Evolutionary conservation across 2,797 vertebrate species (phyloP), one percentile per base, ranked within the genome.

Genomic region (Urocyon cinereoargenteus): DNA sequence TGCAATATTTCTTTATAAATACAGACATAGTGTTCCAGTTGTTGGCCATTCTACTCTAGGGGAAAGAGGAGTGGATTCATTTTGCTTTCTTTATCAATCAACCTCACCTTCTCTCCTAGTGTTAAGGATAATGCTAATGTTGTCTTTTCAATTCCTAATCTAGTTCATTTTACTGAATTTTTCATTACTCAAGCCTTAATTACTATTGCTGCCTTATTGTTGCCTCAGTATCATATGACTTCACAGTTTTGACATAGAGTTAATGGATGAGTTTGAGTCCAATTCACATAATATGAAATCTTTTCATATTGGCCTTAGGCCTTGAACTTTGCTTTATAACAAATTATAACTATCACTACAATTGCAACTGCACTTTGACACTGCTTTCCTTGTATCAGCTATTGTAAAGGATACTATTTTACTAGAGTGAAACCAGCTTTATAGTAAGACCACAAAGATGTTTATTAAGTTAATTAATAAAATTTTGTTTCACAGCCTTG

Each of bases 391-490:
- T 78, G 5, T 55, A 34, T 84, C 31, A 53, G 5, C 49, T 86
- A 8, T 40, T 75, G 6, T 81, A 59, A 90, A 87, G 19, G 26
- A 36, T 15, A 24, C n/a, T 82, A 16, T 59, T 66, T 88, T 90
- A 28, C 72, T 83, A 3, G 70, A 73, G 10, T 82, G 45, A 86
- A 66, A 78, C 18, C 51, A 79, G 36, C 84, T 82, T 57, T 86
- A n/a, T 84, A 96, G 40, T 3, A 78, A 96, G 59, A 94, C 6
- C 45, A 92, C 86, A n/a, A 94, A 86, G 40, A 73, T 95, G 34
- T 84, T 86, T 92, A 81, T 87, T 84, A 73, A 77, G 83, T 78
- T 61, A 66, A 84, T 86, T 78, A 89, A 91, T 4, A 87, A 82
- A 92, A 77, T 88, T 94, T 82, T 86, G n/a, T 83, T 82, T 93